Evolutionary conservation across 2,888 invertebrate genomes (phyloP), one percentile per base, ranked within the genome.

Genomic region (Dolomedes plantarius): DNA sequence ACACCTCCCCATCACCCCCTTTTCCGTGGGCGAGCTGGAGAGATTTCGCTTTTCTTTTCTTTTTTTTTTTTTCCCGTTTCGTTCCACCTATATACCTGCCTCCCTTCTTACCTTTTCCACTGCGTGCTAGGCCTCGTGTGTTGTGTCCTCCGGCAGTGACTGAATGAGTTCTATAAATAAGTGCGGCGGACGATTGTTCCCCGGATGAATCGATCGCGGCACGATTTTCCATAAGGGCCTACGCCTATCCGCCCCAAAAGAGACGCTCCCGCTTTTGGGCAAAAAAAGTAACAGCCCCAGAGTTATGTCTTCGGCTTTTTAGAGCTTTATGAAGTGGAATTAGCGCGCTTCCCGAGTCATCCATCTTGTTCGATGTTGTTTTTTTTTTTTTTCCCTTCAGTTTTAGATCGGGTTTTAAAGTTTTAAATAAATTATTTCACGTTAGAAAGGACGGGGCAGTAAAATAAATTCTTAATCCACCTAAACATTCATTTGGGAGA

Each of bases 81-180:
- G n/a, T n/a, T n/a, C n/a, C n/a, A n/a, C n/a, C n/a, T n/a, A n/a
- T n/a, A n/a, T n/a, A n/a, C n/a, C n/a, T n/a, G n/a, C n/a, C n/a
- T 36, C 16, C 56, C 56, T 56, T 16, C 16, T 16, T 46, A 46
- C 46, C 46, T 11, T 46, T 46, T n/a, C 16, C n/a, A 46, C 36
- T 36, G 36, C 36, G 11, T 56, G 56, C 56, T 56, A 56, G 56
- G 23, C 5, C 23, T n/a, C 41, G 41, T 36, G 41, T 11, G 56
- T 56, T 19, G n/a, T 56, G 56, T 56, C 56, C 56, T 56, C 23
- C 23, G 56, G 23, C 23, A 56, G 56, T 5, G 56, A 56, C 56
- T 56, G 56, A 56, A 56, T 56, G 56, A 56, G 56, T 56, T 56
- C 56, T 56, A 56, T 56, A 56, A 56, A 56, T 56, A 56, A 56